Base-by-base conservation (phyloP, 2,113 vertebrate genomes). In the Lagenorhynchus albirostris region DNA sequence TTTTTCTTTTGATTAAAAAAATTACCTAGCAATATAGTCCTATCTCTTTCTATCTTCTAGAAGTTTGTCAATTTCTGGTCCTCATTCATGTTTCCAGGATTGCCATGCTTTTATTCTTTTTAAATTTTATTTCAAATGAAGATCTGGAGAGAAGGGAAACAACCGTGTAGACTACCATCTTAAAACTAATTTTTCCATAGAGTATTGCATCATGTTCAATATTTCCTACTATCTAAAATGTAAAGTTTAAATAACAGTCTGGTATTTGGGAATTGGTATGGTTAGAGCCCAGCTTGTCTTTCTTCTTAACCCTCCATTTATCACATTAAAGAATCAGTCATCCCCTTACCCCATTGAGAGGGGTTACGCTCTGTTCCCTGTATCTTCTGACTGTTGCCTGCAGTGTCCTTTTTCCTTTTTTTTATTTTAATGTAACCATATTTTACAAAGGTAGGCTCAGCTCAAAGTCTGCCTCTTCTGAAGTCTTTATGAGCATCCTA, bases 51-150 rank as follows among this genome's bases (percentile, higher is more conserved):
- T 13, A 55, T 84, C 13, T 96, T 76, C 38, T n/a, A 79, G 41
- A 91, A 93, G 20, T 85, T 76, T 74, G 14, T 81, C 36, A 36
- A n/a, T 91, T 91, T 85, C 63, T 95, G 41, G 6, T 81, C 33
- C 11, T 31, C 21, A 58, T 80, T 93, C 15, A 76, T 60, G 29
- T 89, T 77, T 85, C 62, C 6, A 73, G n/a, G 92, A 86, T 15
- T 50, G 29, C 4, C 53, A 82, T 25, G 7, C 13, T 55, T 74
- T 91, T 96, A 17, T 55, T 92, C 68, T 63, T 84, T 33, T n/a
- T 14, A 97, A 58, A 58, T 71, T 76, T 15, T 79, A 53, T 87
- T 96, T 87, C 74, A 94, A 9, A 29, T 44, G 55, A 95, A 81
- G n/a, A 76, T 60, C 55, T 63, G 26, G 31, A 21, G 58, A 91